Evolutionary conservation across 2,797 vertebrate species (phyloP), one percentile per base, ranked within the genome.

Genomic region (Chelmon rostratus): DNA sequence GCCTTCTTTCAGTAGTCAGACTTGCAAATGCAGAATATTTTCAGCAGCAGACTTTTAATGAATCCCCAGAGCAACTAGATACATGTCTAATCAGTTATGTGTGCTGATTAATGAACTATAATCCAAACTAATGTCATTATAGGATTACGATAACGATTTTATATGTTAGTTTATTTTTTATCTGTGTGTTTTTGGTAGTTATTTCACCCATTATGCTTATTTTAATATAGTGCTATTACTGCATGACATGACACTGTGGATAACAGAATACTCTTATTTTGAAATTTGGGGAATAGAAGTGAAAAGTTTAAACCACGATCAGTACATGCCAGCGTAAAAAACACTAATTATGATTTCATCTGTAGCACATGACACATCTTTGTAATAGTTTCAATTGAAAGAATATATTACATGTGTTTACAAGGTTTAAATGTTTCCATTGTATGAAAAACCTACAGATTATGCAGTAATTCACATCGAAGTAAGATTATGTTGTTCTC

Each of bases 41-140:
- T 53, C 37, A 59, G 42, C n/a, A 54, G 57, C 52, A 57, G 15
- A 73, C 62, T 50, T 78, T 28, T 8, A 15, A 44, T 38, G 46
- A 76, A 31, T 82, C 69, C 83, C 23, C 23, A 38, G 70, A 50
- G n/a, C 40, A 19, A 4, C n/a, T 2, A 38, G 28, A 68, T 19
- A 21, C 7, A 49, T 13, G 46, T 68, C 56, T 53, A 49, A 69
- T 66, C n/a, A 66, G 33, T 8, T 58, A n/a, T 16, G n/a, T 62
- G n/a, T 44, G 33, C 13, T 35, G 18, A 56, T 69, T 21, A 21
- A 6, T 3, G 28, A 38, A 38, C 7, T 38, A 8, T 11, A 40
- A 40, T 40, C 40, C 38, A 31, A 31, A 31, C 19, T 35, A 21
- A 35, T 53, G 37, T 44, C 5, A 46, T 54, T 31, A n/a, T n/a